phyloP scores from a whole-genome alignment of 2,797 vertebrate genomes.

The Sorex maritimensis region DNA sequence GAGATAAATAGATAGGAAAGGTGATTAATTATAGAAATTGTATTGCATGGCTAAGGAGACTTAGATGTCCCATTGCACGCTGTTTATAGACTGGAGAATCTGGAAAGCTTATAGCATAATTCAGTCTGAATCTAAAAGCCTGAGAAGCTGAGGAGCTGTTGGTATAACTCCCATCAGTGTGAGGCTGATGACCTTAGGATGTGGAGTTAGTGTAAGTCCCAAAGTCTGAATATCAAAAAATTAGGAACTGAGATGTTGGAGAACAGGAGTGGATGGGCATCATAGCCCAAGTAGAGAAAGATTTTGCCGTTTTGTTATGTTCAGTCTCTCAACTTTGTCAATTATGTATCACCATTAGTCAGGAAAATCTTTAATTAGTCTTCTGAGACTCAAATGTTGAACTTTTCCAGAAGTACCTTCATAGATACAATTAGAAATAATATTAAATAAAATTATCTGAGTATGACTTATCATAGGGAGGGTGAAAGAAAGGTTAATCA shows the following conservation, averaged over 20 bases:
- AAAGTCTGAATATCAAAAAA: neutral
- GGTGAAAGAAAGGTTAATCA: neutral
- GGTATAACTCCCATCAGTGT: neutral
- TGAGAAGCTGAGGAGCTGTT: neutral
- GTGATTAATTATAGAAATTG: neutral
- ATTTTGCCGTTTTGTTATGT: neutral
- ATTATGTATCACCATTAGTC: neutral
- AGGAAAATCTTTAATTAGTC: neutral
- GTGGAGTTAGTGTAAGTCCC: neutral
- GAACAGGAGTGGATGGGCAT: neutral
- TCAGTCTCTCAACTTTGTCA: neutral
- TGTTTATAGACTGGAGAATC: neutral
- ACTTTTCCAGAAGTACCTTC: neutral
- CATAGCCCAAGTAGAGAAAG: neutral
- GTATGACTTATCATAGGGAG: neutral
- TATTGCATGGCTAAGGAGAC: neutral
- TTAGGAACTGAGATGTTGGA: neutral
- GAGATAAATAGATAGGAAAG: neutral
- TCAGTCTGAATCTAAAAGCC: neutral
- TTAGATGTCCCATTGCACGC: neutral
- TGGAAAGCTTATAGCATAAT: neutral
- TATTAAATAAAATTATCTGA: neutral
- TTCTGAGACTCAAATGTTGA: neutral
- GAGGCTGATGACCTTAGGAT: neutral
- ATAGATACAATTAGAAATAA: neutral